A percentile compares a stretch with the other conserved stretches of the same genome.
These are phyloP conservation scores for Zosterops borbonicus DNA, from an alignment of 2,113 vertebrate genomes.

Conservation along the genomic window DNA sequence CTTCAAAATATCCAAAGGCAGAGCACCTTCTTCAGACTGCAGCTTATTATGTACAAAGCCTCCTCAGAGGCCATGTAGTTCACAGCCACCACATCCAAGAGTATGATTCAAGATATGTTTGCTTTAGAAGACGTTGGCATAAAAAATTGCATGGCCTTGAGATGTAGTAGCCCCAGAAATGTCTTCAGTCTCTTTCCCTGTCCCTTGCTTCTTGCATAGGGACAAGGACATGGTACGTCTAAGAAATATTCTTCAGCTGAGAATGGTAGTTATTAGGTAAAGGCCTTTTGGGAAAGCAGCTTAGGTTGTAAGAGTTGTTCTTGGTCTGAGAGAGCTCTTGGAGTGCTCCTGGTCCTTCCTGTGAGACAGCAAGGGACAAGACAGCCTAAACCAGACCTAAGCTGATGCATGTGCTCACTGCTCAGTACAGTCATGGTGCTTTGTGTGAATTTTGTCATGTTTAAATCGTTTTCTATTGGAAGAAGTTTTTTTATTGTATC, in stretches of 20 bases:
- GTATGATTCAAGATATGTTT: neutral
- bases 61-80: neutral
- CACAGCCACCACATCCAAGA: neutral
- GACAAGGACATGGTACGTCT: neutral
- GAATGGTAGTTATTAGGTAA: neutral
- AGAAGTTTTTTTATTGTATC: neutral
- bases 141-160: neutral
- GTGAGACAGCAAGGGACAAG: neutral
- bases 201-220: neutral
- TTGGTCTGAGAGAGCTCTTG: neutral
- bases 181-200: neutral
- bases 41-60: neutral
- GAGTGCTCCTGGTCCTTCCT: neutral
- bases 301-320: neutral
- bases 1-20: neutral
- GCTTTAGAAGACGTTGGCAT: neutral
- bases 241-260: neutral
- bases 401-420: neutral
- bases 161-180: neutral
- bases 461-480: neutral
- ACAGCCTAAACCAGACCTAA: neutral
- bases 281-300: neutral
- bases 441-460: neutral
- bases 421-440: accelerated
- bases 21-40: neutral